These are phyloP conservation scores for Panulirus ornatus DNA, from an alignment of 1,140 invertebrate species.

Conservation along the genomic window DNA sequence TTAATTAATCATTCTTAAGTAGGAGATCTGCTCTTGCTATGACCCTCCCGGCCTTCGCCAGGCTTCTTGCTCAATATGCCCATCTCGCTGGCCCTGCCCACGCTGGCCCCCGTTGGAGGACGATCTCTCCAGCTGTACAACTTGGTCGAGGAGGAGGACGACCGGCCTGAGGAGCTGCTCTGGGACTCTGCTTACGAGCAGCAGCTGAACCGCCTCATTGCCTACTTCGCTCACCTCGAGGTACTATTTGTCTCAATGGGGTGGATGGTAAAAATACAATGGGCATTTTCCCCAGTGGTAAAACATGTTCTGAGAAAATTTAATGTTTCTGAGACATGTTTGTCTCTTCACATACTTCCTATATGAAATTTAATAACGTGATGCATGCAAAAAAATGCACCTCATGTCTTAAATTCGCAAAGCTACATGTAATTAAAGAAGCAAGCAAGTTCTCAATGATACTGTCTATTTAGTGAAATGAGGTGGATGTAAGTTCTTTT, in stretches of 20 bases:
- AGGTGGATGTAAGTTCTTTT: no score
- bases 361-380: no score
- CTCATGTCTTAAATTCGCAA: no score
- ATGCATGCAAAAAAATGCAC: no score
- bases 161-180: neutral
- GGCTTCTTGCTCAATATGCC: slow-evolving; percentile 66
- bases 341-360: no score
- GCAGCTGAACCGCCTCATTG: neutral
- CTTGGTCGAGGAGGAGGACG: neutral
- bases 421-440: no score
- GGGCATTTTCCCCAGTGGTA: neutral
- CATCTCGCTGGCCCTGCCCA: slow-evolving; percentile 45
- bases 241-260: neutral
- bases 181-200: slow-evolving; percentile 55
- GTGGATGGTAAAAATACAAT: neutral
- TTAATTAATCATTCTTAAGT: no score
- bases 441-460: no score
- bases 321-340: no score
- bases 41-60: neutral
- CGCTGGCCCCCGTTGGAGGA: slow-evolving; percentile 16
- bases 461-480: no score
- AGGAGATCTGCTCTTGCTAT: no score
- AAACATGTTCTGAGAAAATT: no score
- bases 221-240: slow-evolving; percentile 50
- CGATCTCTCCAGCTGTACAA: slow-evolving; percentile 9